Evolutionary conservation across 2,888 invertebrate genomes (phyloP), one percentile per base, ranked within the genome.

Genomic region (Drosophila birchii): DNA sequence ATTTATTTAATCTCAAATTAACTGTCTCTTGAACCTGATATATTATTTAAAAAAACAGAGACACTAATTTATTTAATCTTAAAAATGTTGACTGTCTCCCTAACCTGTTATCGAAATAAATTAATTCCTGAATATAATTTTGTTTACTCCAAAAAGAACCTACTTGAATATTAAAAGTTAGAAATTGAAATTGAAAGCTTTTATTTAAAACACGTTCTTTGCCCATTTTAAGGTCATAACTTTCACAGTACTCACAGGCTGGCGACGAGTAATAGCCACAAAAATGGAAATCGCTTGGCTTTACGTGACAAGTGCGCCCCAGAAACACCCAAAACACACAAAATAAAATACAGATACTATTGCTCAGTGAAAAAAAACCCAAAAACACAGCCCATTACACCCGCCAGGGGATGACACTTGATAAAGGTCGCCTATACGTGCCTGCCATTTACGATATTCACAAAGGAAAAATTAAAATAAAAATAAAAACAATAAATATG

Each of bases 221-320:
- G 41, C 3, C 34, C 26, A 43, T 72, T 80, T 78, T 77, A 76
- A 70, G 80, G 76, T 76, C 74, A 80, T 72, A 77, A 75, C 76
- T 76, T 76, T 76, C 75, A 69, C 75, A 64, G 64, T 43, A 49
- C 59, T 34, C 55, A 39, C 36, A 43, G 53, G 72, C 74, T 75
- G 81, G 67, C 58, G 78, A 55, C 44, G 64, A 76, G 44, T 54
- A 36, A 49, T 49, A 34, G 68, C 56, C 57, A 14, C 41, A 38
- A 56, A 75, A 69, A 86, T 81, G 75, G 72, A 83, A 85, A 75
- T 74, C 59, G 58, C 18, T 60, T 62, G 62, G 55, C 23, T 69
- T 59, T 74, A 74, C 75, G 75, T 74, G 75, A 67, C 67, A 75
- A 82, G 72, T 73, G 68, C 73, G 71, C 36, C 73, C 73, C 71